Base-by-base conservation (phyloP, 2,797 vertebrate genomes). In the Megaceryle alcyon region DNA sequence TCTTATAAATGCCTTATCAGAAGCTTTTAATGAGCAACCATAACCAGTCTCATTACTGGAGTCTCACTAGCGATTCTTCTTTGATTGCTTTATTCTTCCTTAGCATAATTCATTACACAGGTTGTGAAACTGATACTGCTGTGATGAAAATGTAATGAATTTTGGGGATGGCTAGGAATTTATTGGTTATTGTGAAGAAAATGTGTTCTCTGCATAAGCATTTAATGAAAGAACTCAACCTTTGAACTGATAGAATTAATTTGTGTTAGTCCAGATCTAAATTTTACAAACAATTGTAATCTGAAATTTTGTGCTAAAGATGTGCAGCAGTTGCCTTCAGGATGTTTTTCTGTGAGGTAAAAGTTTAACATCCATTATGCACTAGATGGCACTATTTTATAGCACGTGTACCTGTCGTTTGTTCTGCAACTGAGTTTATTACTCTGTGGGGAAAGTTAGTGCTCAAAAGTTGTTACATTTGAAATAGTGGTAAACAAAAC, bases 351-450 rank as follows among this genome's bases (percentile, higher is more conserved):
- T 26, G n/a, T 23, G 26, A 17, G 18, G 17, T 35, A 61, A 49
- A 46, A 21, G 3, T 44, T 9, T 44, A 68, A 43, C 53, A 46
- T 12, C 10, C 12, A 63, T 10, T 43, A 6, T 56, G 59, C 96
- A 65, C 83, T 91, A 97, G 96, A 83, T 97, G 96, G 93, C 95
- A 90, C 70, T 80, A 21, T 88, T 82, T 90, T 46, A 85, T 56
- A 91, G 70, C 0, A 0, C 2, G 15, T 75, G 26, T 57, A 33
- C 18, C 31, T 21, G 23, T 37, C 0, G 0, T n/a, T 65, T 49
- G n/a, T 44, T 26, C 35, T 46, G 43, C 41, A 43, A 14, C 18
- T 7, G 29, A 23, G 2, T n/a, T 79, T 39, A 3, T 63, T 61
- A 5, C 59, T 63, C 26, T 31, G 21, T 0, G 1, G 35, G 31